phyloP scores from a whole-genome alignment of 2,797 vertebrate species.

The Tokudaia muenninki region DNA sequence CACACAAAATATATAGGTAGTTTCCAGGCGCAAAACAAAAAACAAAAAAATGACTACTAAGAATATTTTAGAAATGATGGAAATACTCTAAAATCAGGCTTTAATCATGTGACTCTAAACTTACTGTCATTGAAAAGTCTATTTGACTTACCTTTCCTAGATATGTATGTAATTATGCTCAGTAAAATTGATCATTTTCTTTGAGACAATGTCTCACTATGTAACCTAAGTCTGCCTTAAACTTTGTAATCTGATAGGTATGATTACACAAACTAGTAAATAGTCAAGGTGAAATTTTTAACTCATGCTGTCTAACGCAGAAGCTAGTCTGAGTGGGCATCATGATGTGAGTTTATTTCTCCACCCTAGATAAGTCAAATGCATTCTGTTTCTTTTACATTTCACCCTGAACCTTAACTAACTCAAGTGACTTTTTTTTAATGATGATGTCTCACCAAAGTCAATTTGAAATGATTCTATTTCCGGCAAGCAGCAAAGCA shows the following conservation, averaged over 20 bases:
- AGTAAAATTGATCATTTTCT: background rate
- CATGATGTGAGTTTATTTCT: too few species aligned
- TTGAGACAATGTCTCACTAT: background rate
- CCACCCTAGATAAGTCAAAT: too few species aligned
- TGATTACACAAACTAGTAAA: too few species aligned
- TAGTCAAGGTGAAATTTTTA: too few species aligned
- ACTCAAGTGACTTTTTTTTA: background rate
- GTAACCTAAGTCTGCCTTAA: background rate
- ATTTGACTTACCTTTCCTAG: conserved; percentile 30
- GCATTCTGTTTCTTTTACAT: too few species aligned
- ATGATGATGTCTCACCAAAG: background rate
- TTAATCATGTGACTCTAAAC: background rate
- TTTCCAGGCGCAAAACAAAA: too few species aligned
- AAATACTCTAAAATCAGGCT: conserved; percentile 23
- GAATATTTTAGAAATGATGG: background rate
- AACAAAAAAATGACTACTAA: too few species aligned
- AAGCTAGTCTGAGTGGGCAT: too few species aligned
- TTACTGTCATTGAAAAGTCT: background rate
- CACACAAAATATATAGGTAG: background rate
- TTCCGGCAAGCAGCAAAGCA: background rate
- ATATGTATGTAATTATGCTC: background rate
- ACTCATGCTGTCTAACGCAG: too few species aligned
- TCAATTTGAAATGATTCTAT: background rate
- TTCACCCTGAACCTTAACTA: too few species aligned
- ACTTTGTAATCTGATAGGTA: background rate